These are phyloP conservation scores for Amblyteles armatorius DNA, from an alignment of 2,888 invertebrate species.

Conservation along the genomic window DNA sequence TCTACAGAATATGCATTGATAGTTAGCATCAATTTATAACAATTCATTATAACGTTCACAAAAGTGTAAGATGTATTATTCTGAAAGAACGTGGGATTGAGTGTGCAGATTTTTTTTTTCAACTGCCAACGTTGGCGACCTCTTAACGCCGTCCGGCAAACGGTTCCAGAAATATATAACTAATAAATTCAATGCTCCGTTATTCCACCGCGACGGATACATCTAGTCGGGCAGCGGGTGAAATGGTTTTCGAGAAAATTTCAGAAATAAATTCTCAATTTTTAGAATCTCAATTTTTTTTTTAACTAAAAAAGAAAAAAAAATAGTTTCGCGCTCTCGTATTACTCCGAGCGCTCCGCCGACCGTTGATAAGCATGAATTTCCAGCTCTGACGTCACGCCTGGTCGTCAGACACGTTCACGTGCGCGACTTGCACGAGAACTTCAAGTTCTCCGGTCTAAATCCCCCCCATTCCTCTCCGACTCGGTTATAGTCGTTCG, in stretches of 20 bases:
- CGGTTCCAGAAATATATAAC: not conserved
- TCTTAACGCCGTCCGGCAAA: too few species aligned
- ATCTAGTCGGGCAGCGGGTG: not conserved
- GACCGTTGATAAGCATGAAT: constrained; percentile 53
- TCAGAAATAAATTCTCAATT: constrained; percentile 40
- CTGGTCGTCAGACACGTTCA: constrained; percentile 58
- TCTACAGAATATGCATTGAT: too few species aligned
- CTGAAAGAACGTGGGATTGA: too few species aligned
- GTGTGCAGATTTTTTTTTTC: too few species aligned
- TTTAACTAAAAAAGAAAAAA: not conserved
- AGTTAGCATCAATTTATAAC: too few species aligned
- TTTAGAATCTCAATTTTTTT: not conserved
- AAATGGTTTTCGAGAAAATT: not conserved
- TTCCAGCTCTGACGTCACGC: constrained; percentile 56
- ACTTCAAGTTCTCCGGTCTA: constrained; percentile 24
- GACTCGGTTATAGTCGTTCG: not conserved
- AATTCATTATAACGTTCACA: too few species aligned
- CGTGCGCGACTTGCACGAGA: constrained; percentile 54
- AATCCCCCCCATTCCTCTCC: not conserved
- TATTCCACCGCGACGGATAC: not conserved
- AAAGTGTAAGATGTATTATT: too few species aligned
- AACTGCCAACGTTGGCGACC: too few species aligned
- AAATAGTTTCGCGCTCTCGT: constrained; percentile 35
- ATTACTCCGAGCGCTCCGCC: constrained; percentile 35
- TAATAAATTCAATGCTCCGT: not conserved